Conservation (phyloP, 2,888 invertebrate genomes). For the Terebella lapidaria region DNA sequence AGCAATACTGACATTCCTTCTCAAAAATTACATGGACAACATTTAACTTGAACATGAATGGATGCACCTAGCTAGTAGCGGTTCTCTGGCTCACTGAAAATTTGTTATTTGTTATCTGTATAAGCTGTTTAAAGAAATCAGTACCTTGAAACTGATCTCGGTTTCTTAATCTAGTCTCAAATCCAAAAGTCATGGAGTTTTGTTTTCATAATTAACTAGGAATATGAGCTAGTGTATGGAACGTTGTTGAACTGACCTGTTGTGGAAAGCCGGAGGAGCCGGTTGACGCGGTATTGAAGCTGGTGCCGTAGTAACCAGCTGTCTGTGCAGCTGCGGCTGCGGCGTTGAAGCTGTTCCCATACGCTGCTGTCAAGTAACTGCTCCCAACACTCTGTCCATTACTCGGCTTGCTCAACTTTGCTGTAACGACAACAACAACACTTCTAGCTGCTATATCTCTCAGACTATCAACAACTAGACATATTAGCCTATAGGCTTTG, state of each 20-base stretch:
- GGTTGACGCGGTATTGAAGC: slow-evolving; percentile 18
- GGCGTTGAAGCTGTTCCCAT: slow-evolving; percentile 17
- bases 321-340: slow-evolving; percentile 14
- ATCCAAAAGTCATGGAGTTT: too few species aligned
- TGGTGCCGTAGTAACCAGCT: slow-evolving; percentile 9
- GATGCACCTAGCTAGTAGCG: too few species aligned
- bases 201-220: too few species aligned
- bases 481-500: neutral
- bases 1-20: too few species aligned
- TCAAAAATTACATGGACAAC: too few species aligned
- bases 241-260: slow-evolving; percentile 4
- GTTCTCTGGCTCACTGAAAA: too few species aligned
- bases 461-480: neutral
- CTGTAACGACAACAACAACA: slow-evolving; percentile 9
- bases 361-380: slow-evolving; percentile 17
- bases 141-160: too few species aligned
- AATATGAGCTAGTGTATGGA: neutral
- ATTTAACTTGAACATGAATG: too few species aligned
- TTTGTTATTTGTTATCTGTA: too few species aligned
- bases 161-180: too few species aligned
- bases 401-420: slow-evolving; percentile 17
- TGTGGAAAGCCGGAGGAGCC: slow-evolving; percentile 7
- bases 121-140: too few species aligned
- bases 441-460: neutral
- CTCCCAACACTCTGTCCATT: slow-evolving; percentile 19